Evolutionary conservation across 2,888 invertebrate genomes (phyloP), one percentile per base, ranked within the genome.

Genomic region (Vannuccia rotundouncinata): DNA sequence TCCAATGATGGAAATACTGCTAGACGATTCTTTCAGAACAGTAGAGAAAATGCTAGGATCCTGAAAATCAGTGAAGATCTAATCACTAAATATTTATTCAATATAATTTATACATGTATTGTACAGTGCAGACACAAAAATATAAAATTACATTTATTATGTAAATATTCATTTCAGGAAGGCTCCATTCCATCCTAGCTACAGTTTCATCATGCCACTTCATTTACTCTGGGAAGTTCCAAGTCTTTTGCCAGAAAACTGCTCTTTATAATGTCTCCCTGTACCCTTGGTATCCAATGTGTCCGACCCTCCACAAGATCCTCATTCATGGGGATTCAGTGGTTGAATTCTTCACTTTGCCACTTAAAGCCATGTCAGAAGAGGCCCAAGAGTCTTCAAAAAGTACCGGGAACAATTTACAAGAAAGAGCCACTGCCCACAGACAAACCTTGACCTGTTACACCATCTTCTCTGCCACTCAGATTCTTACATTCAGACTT

Each of bases 401-500:
- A 73, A 73, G n/a, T 73, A 73, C 74, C 2, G 74, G 29, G 74
- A 73, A n/a, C 2, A 5, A 25, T 73, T 73, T 73, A 73, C 74
- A 73, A 73, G 74, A n/a, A 73, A 73, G 29, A 25, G 74, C n/a
- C 74, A 29, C 25, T 29, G 74, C 10, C 5, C 29, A 73, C 25
- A 73, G 10, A 73, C 74, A 2, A 73, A 73, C 29, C n/a, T 73
- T 2, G 74, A 73, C 29, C 29, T 73, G 2, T 5, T 73, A 10
- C 25, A 73, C n/a, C 74, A 73, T 73, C 74, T 73, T 28, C 29
- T 73, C 25, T 73, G 74, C n/a, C 2, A 5, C 10, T 73, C n/a
- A n/a, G 74, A 73, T 73, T n/a, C 29, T 73, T 73, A 73, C n/a
- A 73, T 73, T 10, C 74, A 73, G n/a, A 5, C 74, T 28, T n/a